A percentile compares a stretch with the other conserved stretches of the same genome.
Evolutionary conservation across 92 coral and sea anemone genomes (phyloP).

Genomic region (Phenganax stokvisi): DNA sequence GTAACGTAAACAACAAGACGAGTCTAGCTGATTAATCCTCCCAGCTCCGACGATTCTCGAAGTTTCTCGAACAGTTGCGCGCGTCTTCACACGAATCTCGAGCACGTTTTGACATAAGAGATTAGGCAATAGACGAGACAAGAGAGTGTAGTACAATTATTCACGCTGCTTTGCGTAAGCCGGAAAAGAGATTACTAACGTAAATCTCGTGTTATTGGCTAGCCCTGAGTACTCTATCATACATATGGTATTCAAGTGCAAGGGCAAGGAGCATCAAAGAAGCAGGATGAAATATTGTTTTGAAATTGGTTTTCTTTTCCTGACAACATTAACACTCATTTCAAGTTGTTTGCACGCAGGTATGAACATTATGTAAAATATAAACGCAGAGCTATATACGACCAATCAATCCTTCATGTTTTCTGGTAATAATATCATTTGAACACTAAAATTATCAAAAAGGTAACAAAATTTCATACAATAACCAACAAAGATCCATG

Average conservation of each 20-base stretch:
- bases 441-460: neutral
- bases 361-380: constrained; percentile 14
- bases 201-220: too few relatives aligned
- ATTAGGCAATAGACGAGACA: too few relatives aligned
- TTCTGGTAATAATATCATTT: neutral
- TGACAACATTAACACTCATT: constrained; percentile 3
- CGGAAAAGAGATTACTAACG: too few relatives aligned
- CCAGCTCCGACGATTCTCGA: constrained; percentile 11
- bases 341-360: constrained; percentile 28
- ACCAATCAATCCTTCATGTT: neutral
- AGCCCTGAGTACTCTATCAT: neutral
- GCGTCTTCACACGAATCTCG: neutral
- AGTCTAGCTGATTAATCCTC: neutral
- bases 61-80: neutral
- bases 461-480: neutral
- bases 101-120: too few relatives aligned
- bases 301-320: neutral
- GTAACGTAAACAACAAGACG: neutral
- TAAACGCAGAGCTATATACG: neutral
- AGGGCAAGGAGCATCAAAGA: neutral
- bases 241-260: neutral
- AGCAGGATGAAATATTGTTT: neutral
- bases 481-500: neutral
- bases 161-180: too few relatives aligned
- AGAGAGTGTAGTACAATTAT: too few relatives aligned